A percentile compares a stretch with the other conserved stretches of the same genome.
Conservation (phyloP, 2,113 vertebrate genomes). For the Brienomyrus brachyistius region DNA sequence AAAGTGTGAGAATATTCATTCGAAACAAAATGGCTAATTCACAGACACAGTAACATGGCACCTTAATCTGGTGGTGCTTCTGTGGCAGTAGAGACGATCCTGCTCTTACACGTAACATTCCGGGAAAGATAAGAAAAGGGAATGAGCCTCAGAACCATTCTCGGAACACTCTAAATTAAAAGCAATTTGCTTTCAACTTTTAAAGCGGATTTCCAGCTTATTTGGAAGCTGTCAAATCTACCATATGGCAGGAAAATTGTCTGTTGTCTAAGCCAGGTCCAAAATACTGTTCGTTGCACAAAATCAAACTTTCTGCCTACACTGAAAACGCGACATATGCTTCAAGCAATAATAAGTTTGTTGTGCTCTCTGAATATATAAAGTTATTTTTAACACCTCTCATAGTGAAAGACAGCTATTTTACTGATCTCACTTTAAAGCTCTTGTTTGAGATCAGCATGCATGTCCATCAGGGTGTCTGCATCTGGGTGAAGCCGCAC, state of each 20-base stretch:
- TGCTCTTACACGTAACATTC: neutral
- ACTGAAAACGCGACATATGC: neutral
- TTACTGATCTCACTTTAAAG: neutral
- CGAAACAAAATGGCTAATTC: neutral
- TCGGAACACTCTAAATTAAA: conserved; percentile 42
- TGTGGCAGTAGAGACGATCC: neutral
- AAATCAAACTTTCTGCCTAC: neutral
- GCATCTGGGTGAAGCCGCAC: neutral
- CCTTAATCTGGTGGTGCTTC: neutral
- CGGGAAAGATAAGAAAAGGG: conserved; percentile 34
- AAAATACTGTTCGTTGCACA: neutral
- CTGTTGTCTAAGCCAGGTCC: conserved; percentile 1
- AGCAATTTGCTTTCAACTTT: conserved; percentile 35
- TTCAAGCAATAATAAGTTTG: neutral
- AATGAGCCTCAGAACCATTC: conserved; percentile 30
- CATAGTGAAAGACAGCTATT: neutral
- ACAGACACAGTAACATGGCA: neutral
- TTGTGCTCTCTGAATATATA: neutral
- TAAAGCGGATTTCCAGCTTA: conserved; percentile 25
- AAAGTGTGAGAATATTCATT: neutral
- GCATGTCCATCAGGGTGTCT: neutral
- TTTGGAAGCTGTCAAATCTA: conserved; percentile 34
- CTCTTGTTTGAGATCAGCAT: neutral
- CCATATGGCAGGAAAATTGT: conserved; percentile 27
- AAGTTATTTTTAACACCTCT: neutral